These are phyloP conservation scores for Nebria salina DNA, from an alignment of 2,888 invertebrate genomes.

Conservation along the genomic window DNA sequence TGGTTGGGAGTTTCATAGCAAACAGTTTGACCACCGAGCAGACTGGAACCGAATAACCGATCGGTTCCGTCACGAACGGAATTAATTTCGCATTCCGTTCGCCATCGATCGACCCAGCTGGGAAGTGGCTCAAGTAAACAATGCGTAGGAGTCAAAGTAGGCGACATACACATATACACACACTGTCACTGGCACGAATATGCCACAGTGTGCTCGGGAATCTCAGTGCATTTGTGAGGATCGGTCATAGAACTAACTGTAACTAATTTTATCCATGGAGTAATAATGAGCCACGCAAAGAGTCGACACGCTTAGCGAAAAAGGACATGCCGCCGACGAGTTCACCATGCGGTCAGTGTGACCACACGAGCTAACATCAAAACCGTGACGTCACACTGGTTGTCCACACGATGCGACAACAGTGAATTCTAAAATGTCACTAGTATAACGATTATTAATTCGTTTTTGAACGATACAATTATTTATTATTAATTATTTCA, in stretches of 20 bases:
- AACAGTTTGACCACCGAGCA: neutral
- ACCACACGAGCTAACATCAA: neutral
- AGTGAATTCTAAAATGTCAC: too few species aligned
- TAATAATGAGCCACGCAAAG: conserved; percentile 22
- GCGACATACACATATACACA: conserved; percentile 22
- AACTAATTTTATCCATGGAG: conserved; percentile 40
- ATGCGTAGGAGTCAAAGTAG: conserved; percentile 40
- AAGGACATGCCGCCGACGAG: conserved; percentile 12
- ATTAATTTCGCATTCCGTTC: conserved; percentile 24
- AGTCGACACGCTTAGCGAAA: conserved; percentile 20
- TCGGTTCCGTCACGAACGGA: conserved; percentile 4
- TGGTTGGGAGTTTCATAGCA: neutral
- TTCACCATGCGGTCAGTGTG: conserved; percentile 5
- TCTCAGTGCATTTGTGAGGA: conserved; percentile 3
- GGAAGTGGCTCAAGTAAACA: conserved; percentile 43
- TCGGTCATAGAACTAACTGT: conserved; percentile 36
- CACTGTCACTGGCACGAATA: neutral
- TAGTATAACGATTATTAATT: too few species aligned
- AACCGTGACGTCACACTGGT: neutral
- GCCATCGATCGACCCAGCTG: conserved; percentile 24
- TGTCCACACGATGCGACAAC: neutral
- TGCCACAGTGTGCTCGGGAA: neutral
- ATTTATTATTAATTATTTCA: too few species aligned
- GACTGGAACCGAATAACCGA: neutral
- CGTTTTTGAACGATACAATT: too few species aligned